Conservation (phyloP, 2,888 invertebrate species). For the Sphaerophoria taeniata region DNA sequence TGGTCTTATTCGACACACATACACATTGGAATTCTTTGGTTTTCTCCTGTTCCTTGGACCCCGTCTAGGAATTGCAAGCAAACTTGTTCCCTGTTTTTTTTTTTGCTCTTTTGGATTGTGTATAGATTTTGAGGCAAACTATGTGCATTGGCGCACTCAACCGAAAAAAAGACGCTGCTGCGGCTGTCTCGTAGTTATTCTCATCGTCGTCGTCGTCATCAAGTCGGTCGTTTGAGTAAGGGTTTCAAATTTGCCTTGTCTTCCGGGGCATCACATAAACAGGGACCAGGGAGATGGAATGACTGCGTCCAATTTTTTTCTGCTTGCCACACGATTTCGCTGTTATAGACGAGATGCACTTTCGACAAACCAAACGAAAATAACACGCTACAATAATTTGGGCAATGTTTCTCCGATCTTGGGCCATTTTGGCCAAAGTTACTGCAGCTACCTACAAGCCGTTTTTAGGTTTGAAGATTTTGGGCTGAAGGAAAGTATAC, state of each 20-base stretch:
- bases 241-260: conserved; percentile 42
- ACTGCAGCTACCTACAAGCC: conserved; percentile 5
- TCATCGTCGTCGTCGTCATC: too few species aligned
- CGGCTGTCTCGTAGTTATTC: neutral
- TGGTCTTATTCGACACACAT: conserved; percentile 44
- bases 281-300: conserved; percentile 13
- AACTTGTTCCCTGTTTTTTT: conserved; percentile 59
- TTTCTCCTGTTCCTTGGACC: conserved; percentile 44
- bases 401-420: conserved; percentile 41
- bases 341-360: conserved; percentile 74
- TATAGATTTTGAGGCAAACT: conserved; percentile 51
- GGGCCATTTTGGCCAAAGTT: neutral
- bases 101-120: neutral
- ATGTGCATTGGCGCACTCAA: conserved; percentile 69
- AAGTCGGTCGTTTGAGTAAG: conserved; percentile 1
- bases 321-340: conserved; percentile 63
- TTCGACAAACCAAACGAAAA: conserved; percentile 60
- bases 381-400: conserved; percentile 56
- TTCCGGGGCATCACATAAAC: conserved; percentile 9
- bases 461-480: conserved; percentile 23
- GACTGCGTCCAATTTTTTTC: conserved; percentile 20
- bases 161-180: conserved; percentile 46
- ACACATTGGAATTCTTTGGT: conserved; percentile 24
- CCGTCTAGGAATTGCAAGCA: conserved; percentile 71
- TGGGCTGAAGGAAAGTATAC: conserved; percentile 17